Base-by-base conservation (phyloP, 2,113 vertebrate species). In the Protobothrops flavoviridis region DNA sequence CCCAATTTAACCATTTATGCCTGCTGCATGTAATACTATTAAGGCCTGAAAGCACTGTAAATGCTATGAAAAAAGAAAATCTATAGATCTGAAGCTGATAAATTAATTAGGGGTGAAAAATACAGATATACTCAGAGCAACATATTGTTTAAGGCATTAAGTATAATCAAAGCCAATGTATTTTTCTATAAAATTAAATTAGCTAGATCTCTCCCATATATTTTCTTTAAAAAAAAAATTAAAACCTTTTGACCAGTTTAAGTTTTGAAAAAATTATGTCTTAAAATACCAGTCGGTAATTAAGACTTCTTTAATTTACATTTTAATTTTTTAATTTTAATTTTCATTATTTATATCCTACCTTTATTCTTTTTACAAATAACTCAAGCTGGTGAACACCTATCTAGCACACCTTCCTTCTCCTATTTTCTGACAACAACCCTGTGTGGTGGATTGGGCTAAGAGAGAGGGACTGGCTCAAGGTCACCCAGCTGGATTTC, bases 101-200 rank as follows among this genome's bases (percentile, higher is more conserved):
- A 90, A 90, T 93, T 61, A 61, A 29, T 93, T 43, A 86, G 50
- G 15, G 74, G 43, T 85, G 29, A 48, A 61, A 90, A 90, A 90
- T 59, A 23, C 74, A 90, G 88, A 29, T n/a, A 0, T 85, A 52
- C 4, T 23, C 29, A 86, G 24, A 52, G 55, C 26, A 86, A 90
- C 33, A 24, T 15, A 52, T 39, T 61, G 12, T 90, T 86, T 81
- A 87, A 85, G n/a, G 24, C 8, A 29, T 81, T 85, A 56, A 10
- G 10, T 50, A 10, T 61, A n/a, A 64, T 53, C 17, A 24, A 87
- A 87, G 45, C 9, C 56, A 87, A 26, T 52, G 23, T 3, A 50
- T 64, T 64, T 61, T 48, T 59, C 10, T 33, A 20, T 33, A 88
- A 53, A 33, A 53, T 85, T 93, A 93, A 6, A 93, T 90, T 57